Evolutionary conservation across 2,888 invertebrate genomes (phyloP).

Genomic region (Stenurella melanura): DNA sequence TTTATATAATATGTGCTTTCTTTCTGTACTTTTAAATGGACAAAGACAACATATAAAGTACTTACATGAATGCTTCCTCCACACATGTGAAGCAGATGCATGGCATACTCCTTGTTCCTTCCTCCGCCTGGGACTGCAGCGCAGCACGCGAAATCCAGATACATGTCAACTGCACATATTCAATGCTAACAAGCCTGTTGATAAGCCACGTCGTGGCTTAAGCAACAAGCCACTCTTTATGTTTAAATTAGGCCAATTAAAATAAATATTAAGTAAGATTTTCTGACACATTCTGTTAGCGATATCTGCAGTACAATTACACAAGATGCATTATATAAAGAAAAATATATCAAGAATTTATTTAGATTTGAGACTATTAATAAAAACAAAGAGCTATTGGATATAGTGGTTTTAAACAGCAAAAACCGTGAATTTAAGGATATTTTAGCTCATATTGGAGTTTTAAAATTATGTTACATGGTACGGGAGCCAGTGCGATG

Average conservation of each 20-base stretch:
- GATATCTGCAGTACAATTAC: constrained; percentile 40
- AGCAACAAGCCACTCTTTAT: constrained; percentile 59
- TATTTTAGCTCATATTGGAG: no score
- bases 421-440: background rate
- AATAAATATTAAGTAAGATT: background rate
- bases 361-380: background rate
- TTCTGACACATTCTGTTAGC: constrained; percentile 28
- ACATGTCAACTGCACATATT: constrained; percentile 86
- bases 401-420: background rate
- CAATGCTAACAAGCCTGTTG: constrained; percentile 65
- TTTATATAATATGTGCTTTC: no score
- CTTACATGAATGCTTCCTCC: constrained; percentile 90
- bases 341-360: constrained; percentile 11
- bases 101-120: constrained; percentile 93
- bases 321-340: constrained; percentile 7
- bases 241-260: constrained; percentile 30
- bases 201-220: constrained; percentile 62
- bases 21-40: no score
- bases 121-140: constrained; percentile 96
- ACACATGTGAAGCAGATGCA: constrained; percentile 91
- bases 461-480: no score
- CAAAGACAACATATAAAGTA: background rate
- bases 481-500: no score
- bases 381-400: background rate
- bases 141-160: constrained; percentile 96